phyloP scores from a whole-genome alignment of 2,113 vertebrate genomes.

The Scophthalmus maximus region DNA sequence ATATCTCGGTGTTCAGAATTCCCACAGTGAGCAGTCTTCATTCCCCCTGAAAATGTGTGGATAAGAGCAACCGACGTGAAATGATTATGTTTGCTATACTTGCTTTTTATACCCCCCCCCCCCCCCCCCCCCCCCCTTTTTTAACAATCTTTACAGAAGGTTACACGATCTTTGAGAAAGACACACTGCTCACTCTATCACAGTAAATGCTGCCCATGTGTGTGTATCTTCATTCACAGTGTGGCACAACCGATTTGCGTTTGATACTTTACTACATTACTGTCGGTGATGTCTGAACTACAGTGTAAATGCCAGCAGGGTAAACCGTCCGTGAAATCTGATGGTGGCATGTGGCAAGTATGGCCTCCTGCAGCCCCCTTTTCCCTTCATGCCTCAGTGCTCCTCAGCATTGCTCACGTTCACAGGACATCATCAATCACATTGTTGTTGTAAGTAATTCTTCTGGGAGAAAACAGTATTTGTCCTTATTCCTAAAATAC shows the following conservation, averaged over 20 bases:
- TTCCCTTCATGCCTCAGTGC: conserved; percentile 36
- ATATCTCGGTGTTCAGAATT: conserved; percentile 41
- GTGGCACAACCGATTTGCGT: conserved; percentile 1
- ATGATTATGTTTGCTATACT: conserved; percentile 39
- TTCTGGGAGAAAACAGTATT: conserved; percentile 1
- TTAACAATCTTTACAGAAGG: background rate
- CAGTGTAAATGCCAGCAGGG: conserved; percentile 46
- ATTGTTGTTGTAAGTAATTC: background rate
- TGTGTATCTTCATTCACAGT: background rate
- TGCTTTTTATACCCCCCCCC: conserved; percentile 13
- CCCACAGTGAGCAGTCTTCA: conserved; percentile 28
- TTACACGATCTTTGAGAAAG: background rate
- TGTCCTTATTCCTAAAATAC: background rate
- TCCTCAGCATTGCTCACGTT: background rate
- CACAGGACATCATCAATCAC: conserved; percentile 12
- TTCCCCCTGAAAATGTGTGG: conserved; percentile 30
- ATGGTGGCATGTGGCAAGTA: conserved; percentile 21
- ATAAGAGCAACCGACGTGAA: conserved; percentile 26
- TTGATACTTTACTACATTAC: conserved; percentile 26
- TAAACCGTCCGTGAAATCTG: conserved; percentile 69
- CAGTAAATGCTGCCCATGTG: background rate
- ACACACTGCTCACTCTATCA: background rate
- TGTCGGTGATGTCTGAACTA: conserved; percentile 22
- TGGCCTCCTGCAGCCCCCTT: conserved; percentile 28
- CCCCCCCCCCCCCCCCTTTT: background rate